Conservation (phyloP, 2,888 invertebrate genomes). For the Drosophila peninsularis region DNA sequence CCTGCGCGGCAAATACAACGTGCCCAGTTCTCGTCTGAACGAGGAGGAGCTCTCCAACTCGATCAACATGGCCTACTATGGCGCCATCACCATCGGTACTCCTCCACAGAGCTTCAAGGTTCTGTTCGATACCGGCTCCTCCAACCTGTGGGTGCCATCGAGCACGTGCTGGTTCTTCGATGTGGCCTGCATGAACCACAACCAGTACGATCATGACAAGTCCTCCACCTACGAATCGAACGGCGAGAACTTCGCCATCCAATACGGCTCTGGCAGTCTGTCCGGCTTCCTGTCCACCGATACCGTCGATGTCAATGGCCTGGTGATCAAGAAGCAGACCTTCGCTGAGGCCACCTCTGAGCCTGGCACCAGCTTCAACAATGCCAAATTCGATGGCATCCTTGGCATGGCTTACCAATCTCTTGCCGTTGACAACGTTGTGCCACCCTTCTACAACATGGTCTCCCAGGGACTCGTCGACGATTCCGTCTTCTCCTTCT, state of each 20-base stretch:
- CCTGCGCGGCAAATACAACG: conserved; percentile 60
- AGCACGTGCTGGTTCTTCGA: conserved; percentile 93
- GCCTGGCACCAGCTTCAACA: conserved; percentile 96
- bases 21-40: conserved; percentile 45
- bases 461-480: conserved; percentile 89
- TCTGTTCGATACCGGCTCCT: conserved; percentile 99
- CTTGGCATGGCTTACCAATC: conserved; percentile 94
- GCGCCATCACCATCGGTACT: conserved; percentile 94
- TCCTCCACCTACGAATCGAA: conserved; percentile 93
- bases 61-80: conserved; percentile 97
- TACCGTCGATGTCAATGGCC: conserved; percentile 88
- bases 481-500: conserved; percentile 95
- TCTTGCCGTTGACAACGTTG: conserved; percentile 94
- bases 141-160: conserved; percentile 99
- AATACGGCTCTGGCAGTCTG: conserved; percentile 97
- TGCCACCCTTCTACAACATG: conserved; percentile 96
- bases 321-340: conserved; percentile 90
- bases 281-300: conserved; percentile 97
- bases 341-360: conserved; percentile 98
- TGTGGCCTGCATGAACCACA: conserved; percentile 94
- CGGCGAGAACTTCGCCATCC: conserved; percentile 95
- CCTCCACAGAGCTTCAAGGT: conserved; percentile 96
- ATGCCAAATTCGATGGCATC: conserved; percentile 99
- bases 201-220: conserved; percentile 94
- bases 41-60: conserved; percentile 90